Percentiles rank a stretch among this genome's conserved stretches.
These are phyloP conservation scores for Drosophila tristis DNA, from an alignment of 1,140 invertebrate genomes.

Conservation along the genomic window DNA sequence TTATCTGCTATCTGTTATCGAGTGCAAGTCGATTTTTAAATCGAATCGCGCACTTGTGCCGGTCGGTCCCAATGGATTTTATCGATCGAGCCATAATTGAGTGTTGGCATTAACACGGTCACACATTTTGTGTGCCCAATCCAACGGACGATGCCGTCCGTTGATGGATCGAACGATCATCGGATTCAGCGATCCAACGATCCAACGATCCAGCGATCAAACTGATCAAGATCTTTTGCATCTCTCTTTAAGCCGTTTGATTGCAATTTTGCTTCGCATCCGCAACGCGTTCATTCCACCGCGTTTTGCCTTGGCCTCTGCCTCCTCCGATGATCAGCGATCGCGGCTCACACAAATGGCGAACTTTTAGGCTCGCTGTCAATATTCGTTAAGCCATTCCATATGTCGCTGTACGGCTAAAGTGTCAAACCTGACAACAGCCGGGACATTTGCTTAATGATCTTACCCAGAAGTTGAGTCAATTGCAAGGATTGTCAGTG, in stretches of 20 bases:
- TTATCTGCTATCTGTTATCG: constrained; percentile 12
- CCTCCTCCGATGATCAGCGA: constrained; percentile 7
- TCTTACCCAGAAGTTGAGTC: constrained; percentile 51
- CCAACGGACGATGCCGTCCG: background rate
- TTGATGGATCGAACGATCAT: constrained; percentile 12
- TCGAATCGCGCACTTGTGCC: too few relatives aligned
- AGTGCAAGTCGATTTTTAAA: too few relatives aligned
- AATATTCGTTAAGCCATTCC: constrained; percentile 80
- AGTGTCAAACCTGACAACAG: constrained; percentile 81
- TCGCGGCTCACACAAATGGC: constrained; percentile 58
- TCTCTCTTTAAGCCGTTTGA: constrained; percentile 7
- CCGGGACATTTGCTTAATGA: constrained; percentile 81
- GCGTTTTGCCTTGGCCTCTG: too few relatives aligned
- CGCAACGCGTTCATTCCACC: too few relatives aligned
- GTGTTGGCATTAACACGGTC: constrained; percentile 63
- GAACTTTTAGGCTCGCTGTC: constrained; percentile 78
- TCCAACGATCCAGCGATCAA: constrained; percentile 4
- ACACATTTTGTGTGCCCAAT: constrained; percentile 56
- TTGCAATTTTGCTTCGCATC: constrained; percentile 5
- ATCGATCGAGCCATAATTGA: constrained; percentile 48
- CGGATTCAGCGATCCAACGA: background rate
- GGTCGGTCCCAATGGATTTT: constrained; percentile 36
- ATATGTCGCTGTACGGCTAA: constrained; percentile 75
- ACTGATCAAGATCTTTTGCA: constrained; percentile 23
- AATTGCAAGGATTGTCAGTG: constrained; percentile 38